Evolutionary conservation across 2,888 invertebrate species (phyloP), one percentile per base, ranked within the genome.

Genomic region (Drosophila sordidula): DNA sequence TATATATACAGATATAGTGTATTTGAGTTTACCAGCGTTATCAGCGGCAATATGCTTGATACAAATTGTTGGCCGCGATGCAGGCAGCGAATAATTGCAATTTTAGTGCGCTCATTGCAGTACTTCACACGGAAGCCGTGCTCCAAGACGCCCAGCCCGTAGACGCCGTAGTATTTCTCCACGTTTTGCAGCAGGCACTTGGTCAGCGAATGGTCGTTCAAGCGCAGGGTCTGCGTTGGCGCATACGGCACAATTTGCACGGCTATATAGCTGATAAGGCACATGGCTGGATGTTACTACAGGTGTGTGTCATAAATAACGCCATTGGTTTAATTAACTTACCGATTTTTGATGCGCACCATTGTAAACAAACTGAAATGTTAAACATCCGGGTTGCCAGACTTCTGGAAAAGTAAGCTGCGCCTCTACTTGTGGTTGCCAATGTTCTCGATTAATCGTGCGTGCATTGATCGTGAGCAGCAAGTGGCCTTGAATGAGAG

Each of bases 1-100:
- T 14, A 18, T 11, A 32, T 32, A 22, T 41, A n/a, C 18, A 18
- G 18, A 18, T 18, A 18, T 18, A 2, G 18, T 18, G 41, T 29
- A 45, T 50, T 32, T 26, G 12, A 4, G 59, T 88, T 78, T 79
- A 92, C 92, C 84, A 94, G 93, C n/a, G 93, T 95, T 52, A 97
- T 93, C 78, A 95, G 93, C 12, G 97, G 96, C 73, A 97, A 85
- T 66, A 94, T 93, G 87, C 95, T 95, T 0, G 95, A 93, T 0
- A 97, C 93, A 90, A 95, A 94, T 84, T 93, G 94, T 87, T 97
- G 96, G 3, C 96, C 96, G 0, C 96, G 96, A 90, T 96, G 96
- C 52, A 96, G 93, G 16, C 94, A 93, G 84, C 96, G 93, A 51
- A 97, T 93, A 34, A 97, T 93, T 0, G 95, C 96, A 79, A 96